Percentiles rank a stretch among this genome's conserved stretches.
These are phyloP conservation scores for Halyomorpha halys DNA, from an alignment of 1,140 invertebrate species.

Conservation along the genomic window DNA sequence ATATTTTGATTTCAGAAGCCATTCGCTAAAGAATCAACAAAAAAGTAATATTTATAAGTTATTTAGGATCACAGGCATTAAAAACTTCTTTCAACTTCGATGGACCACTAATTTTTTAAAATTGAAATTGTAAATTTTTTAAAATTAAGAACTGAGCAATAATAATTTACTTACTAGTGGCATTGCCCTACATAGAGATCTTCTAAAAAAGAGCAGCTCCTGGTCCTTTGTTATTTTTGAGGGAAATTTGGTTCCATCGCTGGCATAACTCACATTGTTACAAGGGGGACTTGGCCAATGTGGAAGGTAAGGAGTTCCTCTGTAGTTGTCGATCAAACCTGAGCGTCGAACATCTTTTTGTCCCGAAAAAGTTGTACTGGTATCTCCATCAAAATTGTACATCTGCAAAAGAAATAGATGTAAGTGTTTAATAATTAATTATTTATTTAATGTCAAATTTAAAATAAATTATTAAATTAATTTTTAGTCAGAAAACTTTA, in stretches of 20 bases:
- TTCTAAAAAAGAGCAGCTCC: constrained; percentile 62
- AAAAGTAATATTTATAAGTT: too few relatives aligned
- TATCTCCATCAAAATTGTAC: constrained; percentile 74
- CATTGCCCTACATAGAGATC: constrained; percentile 67
- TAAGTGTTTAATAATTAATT: not conserved
- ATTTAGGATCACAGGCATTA: too few relatives aligned
- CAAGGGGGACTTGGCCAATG: constrained; percentile 66
- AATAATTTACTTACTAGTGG: constrained; percentile 56
- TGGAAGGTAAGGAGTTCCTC: constrained; percentile 54
- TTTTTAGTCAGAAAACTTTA: too few relatives aligned
- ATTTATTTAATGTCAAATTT: too few relatives aligned
- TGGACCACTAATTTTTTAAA: too few relatives aligned
- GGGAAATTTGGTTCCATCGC: constrained; percentile 75
- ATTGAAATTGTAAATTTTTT: too few relatives aligned
- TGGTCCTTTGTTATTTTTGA: constrained; percentile 56
- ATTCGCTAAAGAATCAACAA: too few relatives aligned
- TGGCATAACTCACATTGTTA: constrained; percentile 62
- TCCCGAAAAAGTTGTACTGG: constrained; percentile 68
- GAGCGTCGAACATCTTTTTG: constrained; percentile 46
- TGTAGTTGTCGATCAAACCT: constrained; percentile 66
- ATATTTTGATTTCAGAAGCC: too few relatives aligned
- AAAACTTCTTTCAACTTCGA: too few relatives aligned
- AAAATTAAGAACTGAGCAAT: too few relatives aligned
- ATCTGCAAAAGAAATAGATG: constrained; percentile 45
- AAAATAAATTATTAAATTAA: too few relatives aligned